Percentiles rank a stretch among this genome's conserved stretches.
Conservation (phyloP, 2,888 invertebrate species). For the Thelaira solivaga region DNA sequence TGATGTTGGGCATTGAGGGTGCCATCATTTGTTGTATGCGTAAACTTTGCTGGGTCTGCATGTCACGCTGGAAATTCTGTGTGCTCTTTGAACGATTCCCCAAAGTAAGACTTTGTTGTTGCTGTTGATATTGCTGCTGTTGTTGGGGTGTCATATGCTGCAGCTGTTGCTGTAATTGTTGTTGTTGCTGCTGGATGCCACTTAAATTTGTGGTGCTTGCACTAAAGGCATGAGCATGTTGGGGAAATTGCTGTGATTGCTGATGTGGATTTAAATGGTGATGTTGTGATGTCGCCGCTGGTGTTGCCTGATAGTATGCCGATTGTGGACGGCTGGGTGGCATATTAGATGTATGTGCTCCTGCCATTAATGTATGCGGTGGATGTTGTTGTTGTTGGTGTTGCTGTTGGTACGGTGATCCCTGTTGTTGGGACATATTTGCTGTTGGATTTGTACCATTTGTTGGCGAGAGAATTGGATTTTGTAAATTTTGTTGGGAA, state of each 20-base stretch:
- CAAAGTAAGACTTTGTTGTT: constrained; percentile 69
- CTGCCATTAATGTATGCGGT: constrained; percentile 63
- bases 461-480: constrained; percentile 65
- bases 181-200: constrained; percentile 66
- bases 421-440: constrained; percentile 66
- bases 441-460: constrained; percentile 67
- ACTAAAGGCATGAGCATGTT: constrained; percentile 67
- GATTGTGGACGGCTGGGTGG: constrained; percentile 75
- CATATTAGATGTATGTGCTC: constrained; percentile 67
- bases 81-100: constrained; percentile 72
- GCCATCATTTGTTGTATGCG: constrained; percentile 77
- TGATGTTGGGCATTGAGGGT: constrained; percentile 78
- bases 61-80: constrained; percentile 72
- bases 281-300: constrained; percentile 60
- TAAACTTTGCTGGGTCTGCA: constrained; percentile 71
- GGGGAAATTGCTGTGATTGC: constrained; percentile 71
- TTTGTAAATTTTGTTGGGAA: constrained; percentile 71
- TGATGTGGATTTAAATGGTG: constrained; percentile 63
- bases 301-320: constrained; percentile 71
- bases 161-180: constrained; percentile 67
- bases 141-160: constrained; percentile 61
- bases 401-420: constrained; percentile 65
- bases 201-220: constrained; percentile 74
- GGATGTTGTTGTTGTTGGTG: constrained; percentile 67
- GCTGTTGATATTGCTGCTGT: constrained; percentile 64